Percentiles rank a stretch among this genome's conserved stretches.
phyloP scores from a whole-genome alignment of 2,888 invertebrate genomes.

The Epinotia nisella region DNA sequence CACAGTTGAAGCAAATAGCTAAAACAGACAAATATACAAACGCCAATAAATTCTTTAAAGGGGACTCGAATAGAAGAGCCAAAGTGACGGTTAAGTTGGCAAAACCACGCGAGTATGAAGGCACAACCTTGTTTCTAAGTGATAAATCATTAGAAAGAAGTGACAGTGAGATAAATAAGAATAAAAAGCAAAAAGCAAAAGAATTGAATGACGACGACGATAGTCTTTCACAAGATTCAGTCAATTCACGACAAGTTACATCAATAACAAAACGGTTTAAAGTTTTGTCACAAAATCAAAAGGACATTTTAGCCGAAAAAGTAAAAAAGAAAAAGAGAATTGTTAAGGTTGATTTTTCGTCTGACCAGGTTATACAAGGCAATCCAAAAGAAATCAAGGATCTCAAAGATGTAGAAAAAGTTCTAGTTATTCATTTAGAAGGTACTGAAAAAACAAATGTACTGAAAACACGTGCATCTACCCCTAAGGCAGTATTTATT shows the following conservation, averaged over 20 bases:
- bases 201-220: background rate
- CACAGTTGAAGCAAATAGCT: background rate
- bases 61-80: background rate
- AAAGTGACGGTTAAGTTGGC: background rate
- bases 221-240: background rate
- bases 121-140: background rate
- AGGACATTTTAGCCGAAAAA: background rate
- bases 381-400: background rate
- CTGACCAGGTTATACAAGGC: background rate
- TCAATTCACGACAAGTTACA: background rate
- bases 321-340: background rate
- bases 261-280: background rate
- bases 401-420: background rate
- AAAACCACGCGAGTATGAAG: background rate
- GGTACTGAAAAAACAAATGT: background rate
- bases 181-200: background rate
- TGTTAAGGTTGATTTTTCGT: background rate
- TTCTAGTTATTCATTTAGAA: conserved; percentile 13
- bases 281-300: background rate
- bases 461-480: background rate
- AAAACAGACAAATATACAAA: background rate
- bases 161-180: background rate
- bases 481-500: background rate
- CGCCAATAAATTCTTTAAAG: background rate
- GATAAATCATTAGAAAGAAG: background rate